A percentile compares a stretch with the other conserved stretches of the same genome.
Evolutionary conservation across 2,113 vertebrate species (phyloP).

Genomic region (Atractosteus spatula): DNA sequence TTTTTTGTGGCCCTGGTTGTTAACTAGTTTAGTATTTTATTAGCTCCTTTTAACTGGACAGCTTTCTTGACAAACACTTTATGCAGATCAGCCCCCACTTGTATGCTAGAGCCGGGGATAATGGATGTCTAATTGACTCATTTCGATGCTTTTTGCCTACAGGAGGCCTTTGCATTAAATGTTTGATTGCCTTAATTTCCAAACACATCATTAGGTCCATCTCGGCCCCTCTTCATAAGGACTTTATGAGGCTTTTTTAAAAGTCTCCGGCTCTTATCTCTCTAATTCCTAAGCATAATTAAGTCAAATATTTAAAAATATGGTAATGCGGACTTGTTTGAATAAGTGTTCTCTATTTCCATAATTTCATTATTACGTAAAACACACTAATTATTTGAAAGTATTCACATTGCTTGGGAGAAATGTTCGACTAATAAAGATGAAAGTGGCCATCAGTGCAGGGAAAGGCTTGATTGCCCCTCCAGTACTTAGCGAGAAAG

Average conservation of each 20-base stretch:
- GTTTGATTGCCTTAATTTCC: conserved; percentile 99
- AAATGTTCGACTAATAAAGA: conserved; percentile 91
- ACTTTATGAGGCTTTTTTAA: conserved; percentile 94
- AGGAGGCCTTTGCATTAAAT: conserved; percentile 95
- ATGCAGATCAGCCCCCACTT: conserved; percentile 83
- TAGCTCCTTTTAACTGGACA: conserved; percentile 80
- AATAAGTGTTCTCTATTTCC: conserved; percentile 95
- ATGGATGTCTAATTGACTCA: conserved; percentile 99
- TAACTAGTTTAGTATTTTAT: conserved; percentile 73
- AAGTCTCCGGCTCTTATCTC: conserved; percentile 68
- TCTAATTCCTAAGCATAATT: conserved; percentile 77
- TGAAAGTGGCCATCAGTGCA: conserved; percentile 74
- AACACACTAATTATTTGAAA: conserved; percentile 93
- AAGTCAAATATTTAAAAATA: conserved; percentile 99
- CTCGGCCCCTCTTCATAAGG: conserved; percentile 98
- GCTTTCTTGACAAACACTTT: conserved; percentile 87
- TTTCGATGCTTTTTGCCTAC: conserved; percentile 98
- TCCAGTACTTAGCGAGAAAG: conserved; percentile 2
- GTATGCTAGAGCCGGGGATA: conserved; percentile 90
- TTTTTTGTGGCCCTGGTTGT: conserved; percentile 33
- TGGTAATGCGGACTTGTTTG: conserved; percentile 97
- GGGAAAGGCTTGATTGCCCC: conserved; percentile 24
- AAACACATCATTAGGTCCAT: conserved; percentile 99
- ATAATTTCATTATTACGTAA: conserved; percentile 99
- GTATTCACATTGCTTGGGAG: conserved; percentile 79